These are phyloP conservation scores for Brachionus asplanchnoidis DNA, from an alignment of 1,140 invertebrate species.

Conservation along the genomic window DNA sequence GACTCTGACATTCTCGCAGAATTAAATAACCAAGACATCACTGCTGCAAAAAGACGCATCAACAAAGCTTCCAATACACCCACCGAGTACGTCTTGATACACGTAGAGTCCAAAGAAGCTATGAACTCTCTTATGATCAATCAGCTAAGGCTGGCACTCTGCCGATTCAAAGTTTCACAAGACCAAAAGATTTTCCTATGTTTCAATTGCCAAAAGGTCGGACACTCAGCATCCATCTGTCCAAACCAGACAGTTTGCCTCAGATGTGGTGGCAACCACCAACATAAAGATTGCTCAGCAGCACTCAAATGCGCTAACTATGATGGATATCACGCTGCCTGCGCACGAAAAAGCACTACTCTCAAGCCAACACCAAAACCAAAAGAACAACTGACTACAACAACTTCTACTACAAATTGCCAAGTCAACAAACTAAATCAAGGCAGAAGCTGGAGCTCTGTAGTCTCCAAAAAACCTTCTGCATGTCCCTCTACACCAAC, in stretches of 20 bases:
- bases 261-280: neutral
- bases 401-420: neutral
- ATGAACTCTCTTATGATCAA: neutral
- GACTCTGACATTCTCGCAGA: neutral
- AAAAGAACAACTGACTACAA: neutral
- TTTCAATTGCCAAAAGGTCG: conserved; percentile 7
- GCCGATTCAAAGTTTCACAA: neutral
- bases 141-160: neutral
- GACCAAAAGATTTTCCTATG: conserved; percentile 18
- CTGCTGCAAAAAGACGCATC: neutral
- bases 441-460: neutral
- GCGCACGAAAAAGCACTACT: neutral
- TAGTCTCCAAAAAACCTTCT: neutral
- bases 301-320: neutral
- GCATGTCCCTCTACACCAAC: neutral
- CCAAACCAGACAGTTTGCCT: neutral
- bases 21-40: neutral
- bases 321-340: neutral
- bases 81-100: neutral
- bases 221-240: neutral
- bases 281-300: neutral
- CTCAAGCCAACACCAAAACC: neutral
- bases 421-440: neutral
- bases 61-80: neutral
- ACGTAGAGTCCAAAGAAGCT: neutral